Evolutionary conservation across 2,888 invertebrate genomes (phyloP), one percentile per base, ranked within the genome.

Genomic region (Portevinia maculata): DNA sequence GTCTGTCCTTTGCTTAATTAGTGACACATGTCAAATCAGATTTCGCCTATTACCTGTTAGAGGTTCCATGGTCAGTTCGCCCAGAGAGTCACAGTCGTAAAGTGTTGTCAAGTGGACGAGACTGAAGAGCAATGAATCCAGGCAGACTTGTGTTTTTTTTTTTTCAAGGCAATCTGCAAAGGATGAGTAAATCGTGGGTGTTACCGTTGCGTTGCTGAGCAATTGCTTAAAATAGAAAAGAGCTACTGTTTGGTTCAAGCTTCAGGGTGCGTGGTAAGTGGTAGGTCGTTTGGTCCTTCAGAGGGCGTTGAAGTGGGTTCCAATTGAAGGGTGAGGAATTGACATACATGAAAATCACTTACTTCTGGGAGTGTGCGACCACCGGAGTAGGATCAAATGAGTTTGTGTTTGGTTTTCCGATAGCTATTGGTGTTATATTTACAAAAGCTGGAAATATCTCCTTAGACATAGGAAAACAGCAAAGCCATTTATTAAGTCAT

Each of bases 1-100:
- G 78, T 71, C 83, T 46, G 19, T 17, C 71, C 78, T 78, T 83
- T 83, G 71, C 74, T 69, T 79, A 84, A 84, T 84, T 79, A 70
- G 73, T 84, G 84, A 79, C 79, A 84, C 84, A 84, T 84, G 73
- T 79, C 79, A 79, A 78, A 74, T 84, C 62, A 79, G 69, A 79
- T 84, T 52, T 84, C 52, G 52, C 41, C 76, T 62, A 71, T 76
- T 78, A 78, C 60, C 70, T 71, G 76, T 76, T 64, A 19, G 64
- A 50, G 60, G 65, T 46, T 71, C 71, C 78, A 62, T 83, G 78
- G 78, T 65, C 78, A 83, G 71, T 78, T 78, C 64, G 28, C 37
- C 46, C 71, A 78, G 62, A 75, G 44, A 6, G 13, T 2, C 11
- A n/a, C 52, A n/a, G 65, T 71, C 75, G 57, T 50, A 34, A 24